Base-by-base conservation (phyloP, 1,140 invertebrate species). In the Apis florea region DNA sequence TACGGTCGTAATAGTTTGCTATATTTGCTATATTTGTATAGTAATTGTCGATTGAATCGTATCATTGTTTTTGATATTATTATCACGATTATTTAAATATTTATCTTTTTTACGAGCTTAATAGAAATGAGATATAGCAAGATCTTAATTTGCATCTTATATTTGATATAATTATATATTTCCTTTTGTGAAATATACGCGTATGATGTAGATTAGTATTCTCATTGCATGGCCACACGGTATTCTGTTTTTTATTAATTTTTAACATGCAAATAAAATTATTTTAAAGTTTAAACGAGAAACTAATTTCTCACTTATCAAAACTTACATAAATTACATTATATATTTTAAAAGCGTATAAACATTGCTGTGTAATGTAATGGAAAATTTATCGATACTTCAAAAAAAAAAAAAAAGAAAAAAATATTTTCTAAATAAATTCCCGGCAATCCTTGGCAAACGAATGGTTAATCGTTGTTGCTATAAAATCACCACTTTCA, bases 221-320 rank as follows among this genome's bases (percentile, higher is more conserved):
- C 82, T 82, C 82, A 87, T 85, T 78, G 77, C 75, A 49, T 67
- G 53, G 49, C 59, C 67, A 69, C 81, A n/a, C n/a, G n/a, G n/a
- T 71, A 71, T 67, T 54, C 66, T 47, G 56, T 69, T 84, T 79
- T 66, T 71, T n/a, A n/a, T 67, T 61, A 71, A 70, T 83, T 76
- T 87, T 26, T 12, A 49, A 63, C 31, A 64, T 74, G 69, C 84
- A 77, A 83, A 86, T 73, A 67, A 59, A 59, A 40, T 40, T 40
- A 40, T 40, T 40, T 40, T 40, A 40, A n/a, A n/a, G 5, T 40
- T 40, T 0, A 40, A 40, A 40, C 0, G 31, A 40, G 31, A 40
- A n/a, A 8, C 13, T 13, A 26, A 63, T 15, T 40, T n/a, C 31
- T 6, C 5, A 40, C 31, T 71, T 51, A 13, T 58, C 17, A 21